Base-by-base conservation (phyloP, 53 echinoderm and acorn worm species). In the Astropecten irregularis region DNA sequence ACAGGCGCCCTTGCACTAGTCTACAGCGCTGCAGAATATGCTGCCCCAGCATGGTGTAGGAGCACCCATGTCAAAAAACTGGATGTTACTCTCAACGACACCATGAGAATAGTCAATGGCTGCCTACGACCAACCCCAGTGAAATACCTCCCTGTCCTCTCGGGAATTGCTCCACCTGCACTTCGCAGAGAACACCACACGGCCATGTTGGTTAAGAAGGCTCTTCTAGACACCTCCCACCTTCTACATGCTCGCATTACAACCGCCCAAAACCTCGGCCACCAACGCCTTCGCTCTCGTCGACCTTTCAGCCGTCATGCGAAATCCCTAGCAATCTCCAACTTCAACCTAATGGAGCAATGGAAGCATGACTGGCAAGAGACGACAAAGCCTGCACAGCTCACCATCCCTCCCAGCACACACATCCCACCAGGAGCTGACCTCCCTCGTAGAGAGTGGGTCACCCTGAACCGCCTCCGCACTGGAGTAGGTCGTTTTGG, bases 1-100 rank as follows among this genome's bases (percentile, higher is more conserved):
- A 82, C 70, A 40, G 2, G 44, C 19, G 37, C 69, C 35, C 42
- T 82, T 1, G 70, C 87, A 30, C 60, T 86, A 30, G 81, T 86
- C 9, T 52, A 32, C 42, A 44, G 39, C 18, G 7, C 68, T 21
- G 77, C 82, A 38, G 69, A 82, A 31, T 68, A 82, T 20, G 1
- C 34, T 33, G 52, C 76, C 5, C 76, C 76, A 21, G 86, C 26
- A 1, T 77, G 86, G 49, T 18, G 65, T 3, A 14, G 57, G 16
- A 84, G 72, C 27, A 5, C n/a, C 62, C 64, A 84, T n/a, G n/a
- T n/a, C n/a, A n/a, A n/a, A n/a, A n/a, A n/a, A n/a, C n/a, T n/a
- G n/a, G n/a, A n/a, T n/a, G n/a, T n/a, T n/a, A n/a, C n/a, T n/a
- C n/a, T n/a, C n/a, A n/a, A n/a, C n/a, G n/a, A n/a, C n/a, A n/a